These are phyloP conservation scores for Liolophura sinensis DNA, from an alignment of 1,140 invertebrate genomes.

Conservation along the genomic window DNA sequence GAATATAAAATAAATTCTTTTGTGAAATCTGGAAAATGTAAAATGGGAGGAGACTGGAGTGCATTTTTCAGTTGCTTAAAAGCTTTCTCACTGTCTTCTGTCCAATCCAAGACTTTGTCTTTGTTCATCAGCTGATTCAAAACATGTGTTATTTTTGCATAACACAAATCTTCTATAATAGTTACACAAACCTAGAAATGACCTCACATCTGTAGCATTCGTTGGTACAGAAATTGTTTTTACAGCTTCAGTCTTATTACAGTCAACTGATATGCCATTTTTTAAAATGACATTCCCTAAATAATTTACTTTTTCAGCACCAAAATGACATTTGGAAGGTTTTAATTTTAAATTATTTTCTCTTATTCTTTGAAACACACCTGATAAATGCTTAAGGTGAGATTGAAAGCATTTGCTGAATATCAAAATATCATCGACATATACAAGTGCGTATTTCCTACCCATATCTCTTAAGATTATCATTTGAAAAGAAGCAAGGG, in stretches of 20 bases:
- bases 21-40: background rate
- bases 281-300: conserved; percentile 14
- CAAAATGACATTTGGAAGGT: conserved; percentile 18
- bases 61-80: too few species aligned
- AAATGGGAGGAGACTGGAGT: background rate
- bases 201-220: conserved; percentile 3
- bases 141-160: too few species aligned
- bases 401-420: too few species aligned
- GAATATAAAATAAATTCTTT: conserved; percentile 11
- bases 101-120: too few species aligned
- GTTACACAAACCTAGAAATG: conserved; percentile 7
- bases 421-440: too few species aligned
- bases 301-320: conserved; percentile 7
- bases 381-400: too few species aligned
- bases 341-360: conserved; percentile 14
- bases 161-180: too few species aligned
- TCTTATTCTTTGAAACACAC: conserved; percentile 12
- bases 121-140: too few species aligned
- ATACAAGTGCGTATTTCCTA: conserved; percentile 10
- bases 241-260: conserved; percentile 8
- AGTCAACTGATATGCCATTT: conserved; percentile 12
- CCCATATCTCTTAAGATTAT: conserved; percentile 6
- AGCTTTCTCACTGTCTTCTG: too few species aligned
- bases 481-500: conserved; percentile 4
- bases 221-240: conserved; percentile 10